Evolutionary conservation across 2,797 vertebrate species (phyloP), one percentile per base, ranked within the genome.

Genomic region (Eupleurogrammus muticus): DNA sequence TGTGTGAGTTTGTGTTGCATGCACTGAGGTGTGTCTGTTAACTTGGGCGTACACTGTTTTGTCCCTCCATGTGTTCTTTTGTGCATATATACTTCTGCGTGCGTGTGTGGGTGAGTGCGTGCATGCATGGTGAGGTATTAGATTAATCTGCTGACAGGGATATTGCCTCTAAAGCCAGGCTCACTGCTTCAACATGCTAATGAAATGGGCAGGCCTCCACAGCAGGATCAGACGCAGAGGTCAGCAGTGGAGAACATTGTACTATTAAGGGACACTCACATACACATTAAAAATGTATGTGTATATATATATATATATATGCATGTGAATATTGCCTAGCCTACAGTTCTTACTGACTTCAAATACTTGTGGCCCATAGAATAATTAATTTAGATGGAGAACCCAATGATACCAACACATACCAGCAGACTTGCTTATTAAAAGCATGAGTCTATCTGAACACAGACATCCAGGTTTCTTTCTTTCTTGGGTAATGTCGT

Each of bases 131-230:
- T 13, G 78, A 81, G 90, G 90, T 92, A 93, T 94, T 93, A 92
- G 89, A 93, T 93, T 94, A 92, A 94, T 93, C 93, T 93, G 87
- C 87, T 82, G 90, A 89, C 89, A 90, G 89, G 85, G 90, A 93
- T 92, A 93, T 92, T 91, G 89, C 89, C 86, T 90, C 90, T 92
- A 92, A 93, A 94, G 91, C 91, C 82, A 79, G 84, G 87, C 89
- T 93, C 91, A 90, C 86, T 90, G 88, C 86, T 90, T 84, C 87
- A 90, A 90, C 90, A 92, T 92, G 88, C 84, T 92, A 93, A 93
- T 93, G 92, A 93, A 93, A 93, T 92, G 90, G 92, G 92, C 92
- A 91, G 81, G 87, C 64, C 88, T 92, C 91, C 91, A 94, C 89
- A 77, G 79, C 82, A 75, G 89, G 90, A 92, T 92, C 91, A 93